Percentiles rank a stretch among this genome's conserved stretches.
phyloP scores from a whole-genome alignment of 1,140 invertebrate species.

The Cherax destructor region DNA sequence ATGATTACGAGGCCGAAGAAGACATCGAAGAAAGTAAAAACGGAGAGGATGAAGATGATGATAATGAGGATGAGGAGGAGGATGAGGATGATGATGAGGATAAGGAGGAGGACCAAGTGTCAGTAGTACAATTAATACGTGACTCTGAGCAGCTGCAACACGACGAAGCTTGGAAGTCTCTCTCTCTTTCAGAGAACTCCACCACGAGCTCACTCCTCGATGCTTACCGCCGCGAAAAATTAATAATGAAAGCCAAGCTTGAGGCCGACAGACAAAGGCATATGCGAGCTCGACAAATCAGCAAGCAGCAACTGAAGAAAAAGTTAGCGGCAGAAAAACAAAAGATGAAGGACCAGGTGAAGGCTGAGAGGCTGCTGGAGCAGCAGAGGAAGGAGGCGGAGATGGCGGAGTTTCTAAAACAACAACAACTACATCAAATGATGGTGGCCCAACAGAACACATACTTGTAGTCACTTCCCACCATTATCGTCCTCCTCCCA shows the following conservation, averaged over 20 bases:
- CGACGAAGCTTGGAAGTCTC: neutral
- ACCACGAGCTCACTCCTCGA: neutral
- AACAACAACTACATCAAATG: neutral
- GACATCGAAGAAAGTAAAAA: neutral
- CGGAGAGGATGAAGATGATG: neutral
- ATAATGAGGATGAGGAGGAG: neutral
- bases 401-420: slow-evolving; percentile 21
- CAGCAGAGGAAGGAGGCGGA: slow-evolving; percentile 9
- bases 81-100: neutral
- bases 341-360: slow-evolving; percentile 19
- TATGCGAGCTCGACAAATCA: neutral
- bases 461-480: neutral
- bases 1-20: neutral
- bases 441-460: neutral
- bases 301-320: neutral
- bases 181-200: neutral
- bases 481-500: neutral
- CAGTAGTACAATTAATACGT: neutral
- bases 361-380: neutral
- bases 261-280: slow-evolving; percentile 1
- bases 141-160: neutral
- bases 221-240: slow-evolving; percentile 4
- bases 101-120: neutral
- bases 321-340: slow-evolving; percentile 22
- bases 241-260: slow-evolving; percentile 3